A percentile compares a stretch with the other conserved stretches of the same genome.
These are phyloP conservation scores for Pseudococcus viburni DNA, from an alignment of 2,888 invertebrate genomes.

Conservation along the genomic window DNA sequence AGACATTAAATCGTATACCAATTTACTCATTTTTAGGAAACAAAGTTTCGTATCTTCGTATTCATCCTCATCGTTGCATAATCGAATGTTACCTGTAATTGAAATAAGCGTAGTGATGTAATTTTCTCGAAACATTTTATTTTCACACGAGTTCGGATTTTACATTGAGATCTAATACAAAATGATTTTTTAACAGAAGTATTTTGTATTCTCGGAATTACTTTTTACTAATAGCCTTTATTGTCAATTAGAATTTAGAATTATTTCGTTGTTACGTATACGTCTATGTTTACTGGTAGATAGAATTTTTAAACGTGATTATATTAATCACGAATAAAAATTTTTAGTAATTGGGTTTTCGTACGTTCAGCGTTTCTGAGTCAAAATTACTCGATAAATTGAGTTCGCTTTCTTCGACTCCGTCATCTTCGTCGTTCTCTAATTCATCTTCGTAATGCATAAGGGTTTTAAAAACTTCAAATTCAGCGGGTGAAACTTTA, in stretches of 20 bases:
- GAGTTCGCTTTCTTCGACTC: constrained; percentile 68
- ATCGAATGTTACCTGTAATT: constrained; percentile 25
- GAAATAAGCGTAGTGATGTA: constrained; percentile 15
- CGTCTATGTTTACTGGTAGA: constrained; percentile 24
- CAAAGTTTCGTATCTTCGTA: neutral
- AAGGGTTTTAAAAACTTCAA: constrained; percentile 68
- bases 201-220: constrained; percentile 9
- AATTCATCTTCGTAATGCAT: constrained; percentile 67
- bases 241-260: constrained; percentile 55
- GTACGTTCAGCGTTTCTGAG: neutral
- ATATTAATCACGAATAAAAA: constrained; percentile 50
- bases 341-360: neutral
- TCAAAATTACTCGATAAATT: constrained; percentile 59
- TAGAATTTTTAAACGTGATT: constrained; percentile 55
- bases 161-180: neutral
- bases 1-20: neutral
- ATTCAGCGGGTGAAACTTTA: constrained; percentile 67
- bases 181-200: constrained; percentile 13
- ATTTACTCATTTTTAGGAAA: constrained; percentile 19
- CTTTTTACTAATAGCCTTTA: constrained; percentile 28
- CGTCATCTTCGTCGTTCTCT: constrained; percentile 70
- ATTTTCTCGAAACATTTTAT: neutral
- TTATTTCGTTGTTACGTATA: constrained; percentile 48
- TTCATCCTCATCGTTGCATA: neutral
- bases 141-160: constrained; percentile 9